phyloP scores from a whole-genome alignment of 1,140 invertebrate genomes.

The Steinernema feltiae region DNA sequence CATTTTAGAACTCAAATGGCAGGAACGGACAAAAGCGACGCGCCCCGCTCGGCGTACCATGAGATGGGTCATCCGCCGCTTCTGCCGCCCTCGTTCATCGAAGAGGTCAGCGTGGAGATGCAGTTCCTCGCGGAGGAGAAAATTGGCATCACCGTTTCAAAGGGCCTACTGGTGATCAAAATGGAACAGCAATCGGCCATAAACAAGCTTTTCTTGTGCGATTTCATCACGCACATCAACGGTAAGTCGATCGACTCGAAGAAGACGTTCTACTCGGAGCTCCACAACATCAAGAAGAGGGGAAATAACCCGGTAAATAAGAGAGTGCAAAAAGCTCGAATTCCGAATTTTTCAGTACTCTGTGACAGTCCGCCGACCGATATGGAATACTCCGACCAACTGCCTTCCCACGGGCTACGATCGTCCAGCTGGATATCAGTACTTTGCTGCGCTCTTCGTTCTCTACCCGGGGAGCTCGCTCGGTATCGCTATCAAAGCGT shows the following conservation, averaged over 20 bases:
- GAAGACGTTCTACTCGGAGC: background rate
- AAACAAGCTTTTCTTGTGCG: conserved; percentile 5
- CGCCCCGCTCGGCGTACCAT: background rate
- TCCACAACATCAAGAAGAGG: background rate
- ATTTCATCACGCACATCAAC: background rate
- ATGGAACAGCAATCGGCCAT: background rate
- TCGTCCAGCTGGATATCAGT: background rate
- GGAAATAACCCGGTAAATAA: background rate
- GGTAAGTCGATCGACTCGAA: background rate
- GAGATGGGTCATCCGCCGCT: background rate
- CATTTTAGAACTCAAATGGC: background rate
- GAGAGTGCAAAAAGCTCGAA: background rate
- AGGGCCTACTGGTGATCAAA: background rate
- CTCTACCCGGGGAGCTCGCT: background rate
- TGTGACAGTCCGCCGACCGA: background rate
- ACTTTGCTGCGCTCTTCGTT: background rate
- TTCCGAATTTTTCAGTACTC: background rate
- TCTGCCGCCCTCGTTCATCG: background rate
- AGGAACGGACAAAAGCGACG: background rate
- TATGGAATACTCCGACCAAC: background rate
- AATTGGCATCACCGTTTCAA: background rate
- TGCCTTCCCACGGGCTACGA: background rate
- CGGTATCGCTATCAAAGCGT: background rate
- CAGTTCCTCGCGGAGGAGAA: background rate
- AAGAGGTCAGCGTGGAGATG: conserved; percentile 8